These are phyloP conservation scores for Ormia ochracea DNA, from an alignment of 2,888 invertebrate genomes.

Conservation along the genomic window DNA sequence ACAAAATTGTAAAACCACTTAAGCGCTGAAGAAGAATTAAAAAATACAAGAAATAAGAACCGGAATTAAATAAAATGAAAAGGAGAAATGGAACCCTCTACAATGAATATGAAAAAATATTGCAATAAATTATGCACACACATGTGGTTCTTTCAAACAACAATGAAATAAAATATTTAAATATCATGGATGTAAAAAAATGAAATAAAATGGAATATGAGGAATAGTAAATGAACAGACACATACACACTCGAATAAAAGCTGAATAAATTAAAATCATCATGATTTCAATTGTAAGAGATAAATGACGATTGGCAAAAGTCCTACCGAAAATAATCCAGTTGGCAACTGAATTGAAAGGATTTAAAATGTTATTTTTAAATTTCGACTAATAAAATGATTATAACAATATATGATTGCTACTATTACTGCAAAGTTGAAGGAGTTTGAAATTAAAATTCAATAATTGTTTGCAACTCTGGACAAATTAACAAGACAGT, in stretches of 20 bases:
- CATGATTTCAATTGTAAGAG: not conserved
- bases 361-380: not conserved
- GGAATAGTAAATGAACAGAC: not conserved
- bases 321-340: not conserved
- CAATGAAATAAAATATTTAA: conserved; percentile 56
- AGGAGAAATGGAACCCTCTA: conserved; percentile 20
- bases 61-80: conserved; percentile 8
- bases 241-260: not conserved
- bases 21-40: conserved; percentile 42
- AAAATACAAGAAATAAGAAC: conserved; percentile 7
- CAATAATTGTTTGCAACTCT: too few relatives aligned
- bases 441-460: too few relatives aligned
- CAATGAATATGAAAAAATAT: conserved; percentile 12
- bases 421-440: too few relatives aligned
- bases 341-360: not conserved
- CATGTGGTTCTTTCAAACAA: conserved; percentile 55
- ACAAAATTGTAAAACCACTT: conserved; percentile 59
- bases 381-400: too few relatives aligned
- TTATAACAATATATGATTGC: too few relatives aligned
- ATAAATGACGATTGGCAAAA: not conserved
- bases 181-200: conserved; percentile 12
- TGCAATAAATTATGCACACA: conserved; percentile 59
- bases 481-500: too few relatives aligned
- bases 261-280: not conserved
- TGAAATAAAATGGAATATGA: not conserved